Evolutionary conservation across 2,888 invertebrate species (phyloP).

Genomic region (Coleophora flavipennella): DNA sequence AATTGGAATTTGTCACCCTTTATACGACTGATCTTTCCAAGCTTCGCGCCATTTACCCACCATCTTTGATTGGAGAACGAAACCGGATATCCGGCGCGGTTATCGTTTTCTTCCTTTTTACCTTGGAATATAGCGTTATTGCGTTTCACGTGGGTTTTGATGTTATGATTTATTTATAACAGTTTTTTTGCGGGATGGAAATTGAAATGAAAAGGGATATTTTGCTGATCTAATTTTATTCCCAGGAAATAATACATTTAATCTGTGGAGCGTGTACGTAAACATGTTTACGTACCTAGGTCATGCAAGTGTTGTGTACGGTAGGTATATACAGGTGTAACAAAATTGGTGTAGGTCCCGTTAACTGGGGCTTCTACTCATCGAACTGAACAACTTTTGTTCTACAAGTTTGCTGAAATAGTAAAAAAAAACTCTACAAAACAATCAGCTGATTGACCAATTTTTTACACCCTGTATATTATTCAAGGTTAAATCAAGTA

Average conservation of each 20-base stretch:
- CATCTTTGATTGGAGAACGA: slow-evolving; percentile 57
- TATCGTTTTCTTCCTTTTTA: slow-evolving; percentile 43
- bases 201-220: slow-evolving; percentile 4
- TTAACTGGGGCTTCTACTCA: too few species aligned
- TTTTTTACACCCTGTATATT: too few species aligned
- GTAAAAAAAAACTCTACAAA: too few species aligned
- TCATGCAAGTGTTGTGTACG: too few species aligned
- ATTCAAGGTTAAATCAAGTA: too few species aligned
- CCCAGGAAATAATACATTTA: not conserved
- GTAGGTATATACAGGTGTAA: too few species aligned
- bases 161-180: slow-evolving; percentile 33
- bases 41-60: slow-evolving; percentile 49
- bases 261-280: not conserved
- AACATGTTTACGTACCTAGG: too few species aligned
- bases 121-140: slow-evolving; percentile 42
- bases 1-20: slow-evolving; percentile 60
- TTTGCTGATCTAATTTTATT: not conserved
- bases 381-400: too few species aligned
- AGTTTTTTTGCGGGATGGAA: slow-evolving; percentile 5
- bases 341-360: too few species aligned
- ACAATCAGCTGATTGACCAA: too few species aligned
- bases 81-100: slow-evolving; percentile 51
- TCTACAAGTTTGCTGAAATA: too few species aligned
- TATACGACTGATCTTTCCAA: slow-evolving; percentile 51
- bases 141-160: slow-evolving; percentile 35